A percentile compares a stretch with the other conserved stretches of the same genome.
These are phyloP conservation scores for Rugalucina vietnamica DNA, from an alignment of 2,888 invertebrate species.

Conservation along the genomic window DNA sequence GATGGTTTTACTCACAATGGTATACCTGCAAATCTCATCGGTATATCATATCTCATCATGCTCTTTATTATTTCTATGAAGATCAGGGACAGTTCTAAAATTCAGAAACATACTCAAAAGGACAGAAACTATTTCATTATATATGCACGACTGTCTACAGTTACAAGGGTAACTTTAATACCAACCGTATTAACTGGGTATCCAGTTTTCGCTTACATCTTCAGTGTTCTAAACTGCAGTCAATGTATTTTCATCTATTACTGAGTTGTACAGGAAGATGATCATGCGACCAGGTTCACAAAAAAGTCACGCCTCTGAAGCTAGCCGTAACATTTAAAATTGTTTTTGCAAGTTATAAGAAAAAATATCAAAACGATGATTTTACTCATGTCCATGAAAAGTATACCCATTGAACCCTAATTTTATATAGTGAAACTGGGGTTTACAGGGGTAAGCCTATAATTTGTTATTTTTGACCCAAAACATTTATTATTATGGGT, in stretches of 20 bases:
- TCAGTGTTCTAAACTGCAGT: background rate
- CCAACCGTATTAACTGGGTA: background rate
- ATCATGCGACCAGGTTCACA: too few species aligned
- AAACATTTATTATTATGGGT: too few species aligned
- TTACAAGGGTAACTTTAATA: slow-evolving; percentile 5
- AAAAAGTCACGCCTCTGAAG: too few species aligned
- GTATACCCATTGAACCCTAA: too few species aligned
- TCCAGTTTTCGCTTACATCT: background rate
- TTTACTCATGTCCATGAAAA: too few species aligned
- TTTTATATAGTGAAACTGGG: too few species aligned
- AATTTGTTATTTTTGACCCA: too few species aligned
- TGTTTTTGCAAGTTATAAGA: too few species aligned
- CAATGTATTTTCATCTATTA: slow-evolving; percentile 1
- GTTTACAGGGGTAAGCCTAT: too few species aligned
- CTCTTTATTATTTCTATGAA: background rate
- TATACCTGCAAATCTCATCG: background rate
- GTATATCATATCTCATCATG: background rate
- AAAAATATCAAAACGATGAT: too few species aligned
- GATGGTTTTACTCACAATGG: background rate
- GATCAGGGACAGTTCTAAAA: background rate
- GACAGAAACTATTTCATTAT: background rate
- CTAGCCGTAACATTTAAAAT: too few species aligned
- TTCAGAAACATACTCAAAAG: background rate
- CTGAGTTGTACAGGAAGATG: too few species aligned
- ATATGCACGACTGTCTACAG: slow-evolving; percentile 5